These are phyloP conservation scores for Myotis pilosus DNA, from an alignment of 2,797 vertebrate species.

Conservation along the genomic window DNA sequence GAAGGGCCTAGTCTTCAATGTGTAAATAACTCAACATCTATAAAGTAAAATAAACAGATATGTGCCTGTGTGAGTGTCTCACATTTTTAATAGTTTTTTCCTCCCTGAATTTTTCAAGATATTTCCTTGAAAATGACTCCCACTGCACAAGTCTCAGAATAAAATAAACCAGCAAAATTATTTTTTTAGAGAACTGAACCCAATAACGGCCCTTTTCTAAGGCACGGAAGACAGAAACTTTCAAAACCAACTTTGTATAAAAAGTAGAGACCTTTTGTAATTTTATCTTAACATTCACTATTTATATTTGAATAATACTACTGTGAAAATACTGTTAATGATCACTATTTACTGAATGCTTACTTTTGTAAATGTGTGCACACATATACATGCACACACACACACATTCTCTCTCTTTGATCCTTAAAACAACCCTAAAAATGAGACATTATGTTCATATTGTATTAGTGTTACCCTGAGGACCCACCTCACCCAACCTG, in stretches of 20 bases:
- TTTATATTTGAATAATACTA: neutral
- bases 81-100: neutral
- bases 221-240: neutral
- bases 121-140: slow-evolving; percentile 25
- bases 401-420: neutral
- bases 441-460: neutral
- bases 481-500: neutral
- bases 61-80: neutral
- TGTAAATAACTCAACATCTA: neutral
- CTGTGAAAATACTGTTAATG: neutral
- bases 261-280: neutral
- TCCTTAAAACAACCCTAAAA: neutral
- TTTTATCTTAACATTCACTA: neutral
- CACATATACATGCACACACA: rapidly evolving
- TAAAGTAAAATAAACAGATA: neutral
- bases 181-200: neutral
- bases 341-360: neutral
- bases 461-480: neutral
- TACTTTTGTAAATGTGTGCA: neutral
- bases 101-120: neutral
- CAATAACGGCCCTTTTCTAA: neutral
- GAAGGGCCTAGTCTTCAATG: neutral
- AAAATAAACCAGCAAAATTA: slow-evolving; percentile 7
- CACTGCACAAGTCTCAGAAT: neutral
- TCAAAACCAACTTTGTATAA: neutral